A percentile compares a stretch with the other conserved stretches of the same genome.
Evolutionary conservation across 2,888 invertebrate species (phyloP).

Genomic region (Carpatolechia fugitivella): DNA sequence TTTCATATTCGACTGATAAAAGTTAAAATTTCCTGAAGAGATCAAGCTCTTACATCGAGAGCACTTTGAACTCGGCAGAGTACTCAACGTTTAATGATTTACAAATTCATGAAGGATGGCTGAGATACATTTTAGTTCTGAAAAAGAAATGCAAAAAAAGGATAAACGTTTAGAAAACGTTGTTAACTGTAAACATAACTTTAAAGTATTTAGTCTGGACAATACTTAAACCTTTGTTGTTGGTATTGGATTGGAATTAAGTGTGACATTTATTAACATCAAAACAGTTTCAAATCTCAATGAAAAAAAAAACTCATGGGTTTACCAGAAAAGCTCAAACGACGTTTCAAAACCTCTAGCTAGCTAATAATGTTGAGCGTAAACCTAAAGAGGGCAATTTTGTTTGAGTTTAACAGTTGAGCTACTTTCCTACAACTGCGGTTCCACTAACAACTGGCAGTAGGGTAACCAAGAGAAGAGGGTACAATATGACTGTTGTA

Average conservation of each 20-base stretch:
- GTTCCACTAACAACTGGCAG: slow-evolving; percentile 12
- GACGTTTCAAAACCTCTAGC: background rate
- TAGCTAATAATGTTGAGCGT: slow-evolving; percentile 17
- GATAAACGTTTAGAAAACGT: too few species aligned
- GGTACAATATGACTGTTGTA: too few species aligned
- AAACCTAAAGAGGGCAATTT: slow-evolving; percentile 18
- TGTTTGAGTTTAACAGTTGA: slow-evolving; percentile 15
- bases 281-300: background rate
- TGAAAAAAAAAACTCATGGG: background rate
- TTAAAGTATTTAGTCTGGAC: too few species aligned
- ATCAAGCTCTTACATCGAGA: background rate
- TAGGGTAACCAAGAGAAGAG: background rate
- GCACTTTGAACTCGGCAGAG: background rate
- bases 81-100: background rate
- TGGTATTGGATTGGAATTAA: too few species aligned
- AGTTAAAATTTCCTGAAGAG: background rate
- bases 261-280: too few species aligned
- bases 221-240: too few species aligned
- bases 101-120: background rate
- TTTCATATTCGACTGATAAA: background rate
- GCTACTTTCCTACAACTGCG: slow-evolving; percentile 14
- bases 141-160: too few species aligned
- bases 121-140: too few species aligned
- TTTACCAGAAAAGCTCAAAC: background rate
- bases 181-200: too few species aligned